Conservation (phyloP, 2,797 vertebrate genomes). For the Tadarida brasiliensis region DNA sequence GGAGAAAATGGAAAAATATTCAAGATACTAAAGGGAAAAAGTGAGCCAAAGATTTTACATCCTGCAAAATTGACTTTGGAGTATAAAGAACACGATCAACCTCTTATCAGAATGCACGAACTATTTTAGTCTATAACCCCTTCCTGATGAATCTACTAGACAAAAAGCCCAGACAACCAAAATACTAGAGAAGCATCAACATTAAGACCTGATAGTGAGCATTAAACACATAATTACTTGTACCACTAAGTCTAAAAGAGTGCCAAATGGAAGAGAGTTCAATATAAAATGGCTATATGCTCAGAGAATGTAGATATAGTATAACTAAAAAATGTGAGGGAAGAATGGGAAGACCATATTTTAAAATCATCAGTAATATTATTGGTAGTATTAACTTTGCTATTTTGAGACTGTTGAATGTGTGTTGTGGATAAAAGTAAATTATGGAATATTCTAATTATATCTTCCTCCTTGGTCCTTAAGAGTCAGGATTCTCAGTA, state of each 20-base stretch:
- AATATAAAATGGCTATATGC: not conserved
- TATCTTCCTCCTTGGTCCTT: not conserved
- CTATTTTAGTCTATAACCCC: not conserved
- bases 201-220: not conserved
- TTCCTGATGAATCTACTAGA: not conserved
- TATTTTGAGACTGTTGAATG: not conserved
- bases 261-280: not conserved
- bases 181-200: not conserved
- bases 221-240: not conserved
- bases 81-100: not conserved
- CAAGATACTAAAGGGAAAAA: slow-evolving; percentile 28
- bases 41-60: not conserved
- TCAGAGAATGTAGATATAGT: not conserved
- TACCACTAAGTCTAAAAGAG: not conserved
- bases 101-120: not conserved
- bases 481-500: not conserved
- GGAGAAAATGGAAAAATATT: not conserved
- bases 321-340: not conserved
- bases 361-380: not conserved
- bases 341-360: not conserved
- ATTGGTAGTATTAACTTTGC: not conserved
- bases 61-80: not conserved
- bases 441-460: not conserved
- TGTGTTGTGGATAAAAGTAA: not conserved
- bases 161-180: not conserved